Percentiles rank a stretch among this genome's conserved stretches.
These are phyloP conservation scores for Thaumatotibia leucotreta DNA, from an alignment of 1,140 invertebrate genomes.

Conservation along the genomic window DNA sequence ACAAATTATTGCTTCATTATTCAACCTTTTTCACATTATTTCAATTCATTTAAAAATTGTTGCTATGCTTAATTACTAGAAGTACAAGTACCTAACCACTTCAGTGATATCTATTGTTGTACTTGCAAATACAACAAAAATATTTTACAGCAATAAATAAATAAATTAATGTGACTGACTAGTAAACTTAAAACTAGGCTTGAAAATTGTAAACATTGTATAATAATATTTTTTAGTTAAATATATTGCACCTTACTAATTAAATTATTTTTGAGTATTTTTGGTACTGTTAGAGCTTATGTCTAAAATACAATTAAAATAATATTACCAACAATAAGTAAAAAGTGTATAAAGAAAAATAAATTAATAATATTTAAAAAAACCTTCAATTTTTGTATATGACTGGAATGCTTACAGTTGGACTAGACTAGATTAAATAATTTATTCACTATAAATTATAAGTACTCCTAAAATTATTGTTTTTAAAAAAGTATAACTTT, in stretches of 20 bases:
- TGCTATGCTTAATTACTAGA: not conserved
- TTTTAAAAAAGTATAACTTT: no score
- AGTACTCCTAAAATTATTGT: no score
- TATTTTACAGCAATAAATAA: slow-evolving; percentile 31
- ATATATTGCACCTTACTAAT: slow-evolving; percentile 65
- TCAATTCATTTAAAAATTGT: not conserved
- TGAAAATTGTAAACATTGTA: slow-evolving; percentile 27
- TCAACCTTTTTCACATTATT: slow-evolving; percentile 7
- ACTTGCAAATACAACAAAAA: slow-evolving; percentile 18
- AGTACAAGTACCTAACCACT: not conserved
- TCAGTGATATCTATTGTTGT: slow-evolving; percentile 17
- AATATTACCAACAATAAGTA: slow-evolving; percentile 45
- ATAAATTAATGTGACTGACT: slow-evolving; percentile 32
- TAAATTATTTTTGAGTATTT: slow-evolving; percentile 41
- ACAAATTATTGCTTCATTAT: not conserved
- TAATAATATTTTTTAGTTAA: slow-evolving; percentile 45
- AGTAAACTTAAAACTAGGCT: slow-evolving; percentile 36
- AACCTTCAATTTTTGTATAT: not conserved
- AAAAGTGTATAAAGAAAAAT: slow-evolving; percentile 31
- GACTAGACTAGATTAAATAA: slow-evolving; percentile 24
- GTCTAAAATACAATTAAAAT: slow-evolving; percentile 30
- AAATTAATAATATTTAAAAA: slow-evolving; percentile 25
- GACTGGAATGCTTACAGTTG: slow-evolving; percentile 17
- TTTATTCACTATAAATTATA: slow-evolving; percentile 24
- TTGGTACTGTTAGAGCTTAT: slow-evolving; percentile 29